phyloP scores from a whole-genome alignment of 2,113 vertebrate species.

The Nesogale talazaci region DNA sequence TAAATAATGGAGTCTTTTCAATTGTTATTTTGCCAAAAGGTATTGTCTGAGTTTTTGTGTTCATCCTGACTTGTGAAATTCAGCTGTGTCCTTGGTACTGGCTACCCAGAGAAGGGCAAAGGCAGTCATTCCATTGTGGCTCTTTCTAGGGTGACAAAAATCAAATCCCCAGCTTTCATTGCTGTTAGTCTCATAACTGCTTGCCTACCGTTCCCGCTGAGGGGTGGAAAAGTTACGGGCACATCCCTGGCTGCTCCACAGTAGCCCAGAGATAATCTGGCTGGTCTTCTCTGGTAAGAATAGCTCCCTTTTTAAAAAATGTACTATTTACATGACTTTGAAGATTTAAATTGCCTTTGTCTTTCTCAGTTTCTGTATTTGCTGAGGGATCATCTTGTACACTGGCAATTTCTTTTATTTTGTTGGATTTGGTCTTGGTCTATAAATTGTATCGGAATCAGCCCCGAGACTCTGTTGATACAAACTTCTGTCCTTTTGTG shows the following conservation, averaged over 20 bases:
- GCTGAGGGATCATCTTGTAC: not conserved
- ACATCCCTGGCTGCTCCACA: not conserved
- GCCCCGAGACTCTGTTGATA: not conserved
- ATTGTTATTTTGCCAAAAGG: slow-evolving; percentile 76
- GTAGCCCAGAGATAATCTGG: slow-evolving; percentile 54
- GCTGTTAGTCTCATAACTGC: not conserved
- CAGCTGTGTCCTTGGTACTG: slow-evolving; percentile 25
- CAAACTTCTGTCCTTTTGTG: slow-evolving; percentile 46
- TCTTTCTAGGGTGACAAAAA: slow-evolving; percentile 44
- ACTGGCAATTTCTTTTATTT: slow-evolving; percentile 43
- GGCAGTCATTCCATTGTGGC: not conserved
- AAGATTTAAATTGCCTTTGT: slow-evolving; percentile 52
- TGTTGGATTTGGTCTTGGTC: slow-evolving; percentile 57
- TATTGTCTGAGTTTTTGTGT: slow-evolving; percentile 78
- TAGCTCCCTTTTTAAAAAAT: slow-evolving; percentile 13
- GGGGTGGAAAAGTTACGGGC: slow-evolving; percentile 38
- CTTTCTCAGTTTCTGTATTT: slow-evolving; percentile 38
- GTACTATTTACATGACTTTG: slow-evolving; percentile 50
- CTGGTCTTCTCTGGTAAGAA: slow-evolving; percentile 71
- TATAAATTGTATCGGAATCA: slow-evolving; percentile 41
- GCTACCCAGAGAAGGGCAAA: slow-evolving; percentile 33
- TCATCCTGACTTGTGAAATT: slow-evolving; percentile 51
- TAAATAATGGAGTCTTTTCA: slow-evolving; percentile 75
- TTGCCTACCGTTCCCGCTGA: not conserved
- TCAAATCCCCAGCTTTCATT: not conserved